Base-by-base conservation (phyloP, 2,113 vertebrate genomes). In the Cyprinodon variegatus region DNA sequence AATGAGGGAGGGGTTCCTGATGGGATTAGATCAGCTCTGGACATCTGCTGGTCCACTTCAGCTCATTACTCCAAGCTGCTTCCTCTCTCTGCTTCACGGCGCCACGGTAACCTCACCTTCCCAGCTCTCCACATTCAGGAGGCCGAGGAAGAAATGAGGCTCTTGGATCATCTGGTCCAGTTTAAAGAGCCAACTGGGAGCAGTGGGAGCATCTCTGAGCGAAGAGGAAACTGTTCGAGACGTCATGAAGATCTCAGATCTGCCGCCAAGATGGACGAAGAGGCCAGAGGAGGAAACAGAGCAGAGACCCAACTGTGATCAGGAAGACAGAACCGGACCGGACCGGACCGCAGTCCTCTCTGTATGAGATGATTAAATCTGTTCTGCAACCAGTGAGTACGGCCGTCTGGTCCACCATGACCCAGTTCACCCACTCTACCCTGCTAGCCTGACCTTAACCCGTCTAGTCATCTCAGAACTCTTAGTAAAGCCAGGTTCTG, bases 41-140 rank as follows among this genome's bases (percentile, higher is more conserved):
- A 71, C 68, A 78, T 70, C 76, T 78, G 75, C 66, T 72, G 74
- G 38, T 45, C 62, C 4, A 62, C 68, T 63, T 71, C 78, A 87
- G 70, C 79, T 73, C 67, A 65, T 83, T 69, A 78, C 77, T 53
- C 29, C 20, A 62, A 67, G 29, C 71, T 59, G 4, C 67, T 64
- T 38, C 43, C 9, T 14, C 48, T 39, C 45, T 0, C 22, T 20
- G 17, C 3, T 22, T 13, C 48, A 29, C 29, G 29, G 29, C 29
- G 29, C 29, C 29, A 29, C 29, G 29, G 29, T 29, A 29, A 29
- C 29, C 29, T 29, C 20, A 10, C 9, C 43, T 11, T 11, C 43
- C 9, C 43, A 45, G 43, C 22, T 61, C 60, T 61, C 29, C 29
- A 29, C 29, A 29, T 29, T 29, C 37, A 45, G 40, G 6, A 43